These are phyloP conservation scores for Labia minor DNA, from an alignment of 2,888 invertebrate species.

Conservation along the genomic window DNA sequence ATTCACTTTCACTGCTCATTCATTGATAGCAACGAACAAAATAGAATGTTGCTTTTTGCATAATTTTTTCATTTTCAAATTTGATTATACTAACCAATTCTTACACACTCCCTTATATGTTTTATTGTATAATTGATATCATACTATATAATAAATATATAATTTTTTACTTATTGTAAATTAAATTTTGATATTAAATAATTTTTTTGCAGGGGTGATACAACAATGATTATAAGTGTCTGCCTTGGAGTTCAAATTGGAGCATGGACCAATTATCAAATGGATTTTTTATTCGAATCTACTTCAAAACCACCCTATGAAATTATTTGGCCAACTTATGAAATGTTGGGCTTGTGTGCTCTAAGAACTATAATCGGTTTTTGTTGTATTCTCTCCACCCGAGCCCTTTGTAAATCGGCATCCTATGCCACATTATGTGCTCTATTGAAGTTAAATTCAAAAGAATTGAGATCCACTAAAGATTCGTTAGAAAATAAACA, in stretches of 20 bases:
- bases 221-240: constrained; percentile 75
- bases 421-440: constrained; percentile 61
- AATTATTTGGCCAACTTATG: constrained; percentile 66
- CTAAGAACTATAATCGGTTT: constrained; percentile 66
- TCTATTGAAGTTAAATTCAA: constrained; percentile 53
- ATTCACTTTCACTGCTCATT: too few species aligned
- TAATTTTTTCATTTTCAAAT: too few species aligned
- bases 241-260: constrained; percentile 67
- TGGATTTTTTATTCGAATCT: constrained; percentile 53
- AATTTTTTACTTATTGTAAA: too few species aligned
- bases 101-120: too few species aligned
- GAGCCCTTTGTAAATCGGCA: constrained; percentile 55
- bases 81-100: too few species aligned
- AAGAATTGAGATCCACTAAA: constrained; percentile 52
- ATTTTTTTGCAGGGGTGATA: constrained; percentile 61
- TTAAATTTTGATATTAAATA: too few species aligned
- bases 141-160: too few species aligned
- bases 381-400: constrained; percentile 56
- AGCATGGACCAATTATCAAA: constrained; percentile 73
- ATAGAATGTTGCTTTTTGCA: too few species aligned
- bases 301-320: constrained; percentile 57
- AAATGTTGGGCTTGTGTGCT: constrained; percentile 52
- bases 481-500: constrained; percentile 50
- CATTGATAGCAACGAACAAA: too few species aligned
- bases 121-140: too few species aligned